These are phyloP conservation scores for Pica pica DNA, from an alignment of 2,113 vertebrate species.

Conservation along the genomic window DNA sequence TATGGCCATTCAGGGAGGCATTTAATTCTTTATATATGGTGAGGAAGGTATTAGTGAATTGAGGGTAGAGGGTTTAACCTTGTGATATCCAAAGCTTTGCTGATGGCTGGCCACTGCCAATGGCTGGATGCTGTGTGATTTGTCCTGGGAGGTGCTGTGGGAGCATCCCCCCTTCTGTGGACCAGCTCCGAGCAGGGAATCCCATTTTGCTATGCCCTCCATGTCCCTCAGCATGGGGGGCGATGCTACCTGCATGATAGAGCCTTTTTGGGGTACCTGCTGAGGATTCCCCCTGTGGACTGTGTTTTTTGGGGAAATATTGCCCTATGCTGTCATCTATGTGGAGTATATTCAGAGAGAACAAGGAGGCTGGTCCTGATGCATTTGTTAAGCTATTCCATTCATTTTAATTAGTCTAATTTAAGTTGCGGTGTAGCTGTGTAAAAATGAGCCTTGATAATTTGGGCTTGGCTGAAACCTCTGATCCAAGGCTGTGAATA, in stretches of 20 bases:
- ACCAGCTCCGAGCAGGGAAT: rapidly evolving
- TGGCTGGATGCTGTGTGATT: not conserved
- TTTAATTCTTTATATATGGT: not conserved
- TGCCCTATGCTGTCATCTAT: not conserved
- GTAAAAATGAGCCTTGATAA: not conserved
- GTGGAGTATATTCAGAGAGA: not conserved
- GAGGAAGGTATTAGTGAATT: not conserved
- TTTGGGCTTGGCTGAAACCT: not conserved
- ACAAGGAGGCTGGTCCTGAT: not conserved
- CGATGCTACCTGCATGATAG: rapidly evolving
- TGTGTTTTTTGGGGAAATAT: not conserved
- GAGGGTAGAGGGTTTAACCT: not conserved
- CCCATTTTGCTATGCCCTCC: rapidly evolving
- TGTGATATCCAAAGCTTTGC: rapidly evolving
- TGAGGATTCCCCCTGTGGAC: not conserved
- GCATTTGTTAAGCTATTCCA: rapidly evolving
- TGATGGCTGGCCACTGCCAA: rapidly evolving
- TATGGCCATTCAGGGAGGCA: not conserved
- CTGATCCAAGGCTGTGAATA: not conserved
- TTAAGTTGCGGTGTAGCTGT: not conserved
- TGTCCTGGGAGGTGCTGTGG: not conserved
- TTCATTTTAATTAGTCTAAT: not conserved
- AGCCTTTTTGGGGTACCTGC: not conserved
- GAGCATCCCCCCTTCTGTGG: rapidly evolving
- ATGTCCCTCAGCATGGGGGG: rapidly evolving